Percentiles rank a stretch among this genome's conserved stretches.
phyloP scores from a whole-genome alignment of 2,113 vertebrate genomes.

The Pseudorhombus dupliciocellatus region DNA sequence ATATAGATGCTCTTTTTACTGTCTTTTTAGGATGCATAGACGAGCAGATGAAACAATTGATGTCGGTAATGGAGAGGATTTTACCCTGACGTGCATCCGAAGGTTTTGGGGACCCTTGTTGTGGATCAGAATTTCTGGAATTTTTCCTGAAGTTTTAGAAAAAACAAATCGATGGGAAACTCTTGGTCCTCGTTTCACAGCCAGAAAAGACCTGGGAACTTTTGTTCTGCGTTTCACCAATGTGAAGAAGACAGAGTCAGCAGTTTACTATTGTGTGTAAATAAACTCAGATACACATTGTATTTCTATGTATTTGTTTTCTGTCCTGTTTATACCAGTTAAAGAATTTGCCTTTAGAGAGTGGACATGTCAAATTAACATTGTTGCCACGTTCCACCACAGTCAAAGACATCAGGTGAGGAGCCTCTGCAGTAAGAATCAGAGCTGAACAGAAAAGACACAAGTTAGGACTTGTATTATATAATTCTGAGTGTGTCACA shows the following conservation, averaged over 20 bases:
- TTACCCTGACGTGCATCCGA: conserved; percentile 27
- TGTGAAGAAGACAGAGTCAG: conserved; percentile 28
- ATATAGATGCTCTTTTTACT: background rate
- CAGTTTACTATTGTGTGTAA: conserved; percentile 52
- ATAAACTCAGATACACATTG: accelerated
- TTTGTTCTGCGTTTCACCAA: conserved; percentile 36
- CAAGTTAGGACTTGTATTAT: background rate
- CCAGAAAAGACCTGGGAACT: accelerated
- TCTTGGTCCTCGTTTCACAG: background rate
- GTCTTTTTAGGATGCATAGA: conserved; percentile 27
- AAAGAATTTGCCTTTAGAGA: conserved; percentile 1
- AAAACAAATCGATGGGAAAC: background rate
- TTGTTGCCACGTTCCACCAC: conserved; percentile 22
- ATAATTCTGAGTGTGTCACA: background rate
- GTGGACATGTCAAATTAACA: conserved; percentile 29
- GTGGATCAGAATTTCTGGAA: conserved; percentile 54
- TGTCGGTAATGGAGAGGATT: conserved; percentile 23
- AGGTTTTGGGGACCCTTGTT: background rate
- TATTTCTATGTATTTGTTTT: no score
- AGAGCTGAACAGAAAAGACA: conserved; percentile 35
- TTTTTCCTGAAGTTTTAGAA: conserved; percentile 17
- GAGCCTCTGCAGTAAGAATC: background rate
- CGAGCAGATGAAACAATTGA: background rate
- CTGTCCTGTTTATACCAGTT: conserved; percentile 52
- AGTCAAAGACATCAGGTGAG: conserved; percentile 17